Conservation (phyloP, 2,113 vertebrate species). For the Cheirogaleus medius region DNA sequence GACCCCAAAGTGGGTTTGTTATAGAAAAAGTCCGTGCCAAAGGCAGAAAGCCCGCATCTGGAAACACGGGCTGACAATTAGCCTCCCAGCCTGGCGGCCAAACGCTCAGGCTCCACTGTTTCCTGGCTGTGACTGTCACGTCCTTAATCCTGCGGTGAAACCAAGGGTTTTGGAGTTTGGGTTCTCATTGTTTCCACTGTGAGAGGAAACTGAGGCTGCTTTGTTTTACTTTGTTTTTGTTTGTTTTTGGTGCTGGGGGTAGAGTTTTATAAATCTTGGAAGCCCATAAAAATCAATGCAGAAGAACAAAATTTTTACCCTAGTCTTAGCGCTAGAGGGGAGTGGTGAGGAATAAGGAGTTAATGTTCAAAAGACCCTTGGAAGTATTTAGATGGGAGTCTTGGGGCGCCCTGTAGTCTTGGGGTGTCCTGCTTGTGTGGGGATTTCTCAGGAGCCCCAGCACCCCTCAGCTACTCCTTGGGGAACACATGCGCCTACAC, state of each 20-base stretch:
- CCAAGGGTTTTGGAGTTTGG: not conserved
- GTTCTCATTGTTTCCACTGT: not conserved
- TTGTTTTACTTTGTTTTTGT: not conserved
- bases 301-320: slow-evolving; percentile 2
- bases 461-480: not conserved
- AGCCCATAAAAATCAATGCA: not conserved
- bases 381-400: not conserved
- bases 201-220: not conserved
- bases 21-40: slow-evolving; percentile 57
- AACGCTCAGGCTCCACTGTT: not conserved
- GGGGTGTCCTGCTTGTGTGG: not conserved
- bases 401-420: not conserved
- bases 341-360: not conserved
- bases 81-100: slow-evolving; percentile 11
- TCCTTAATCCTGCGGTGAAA: not conserved
- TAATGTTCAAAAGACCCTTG: not conserved
- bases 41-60: slow-evolving; percentile 64
- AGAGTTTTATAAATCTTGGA: slow-evolving; percentile 27
- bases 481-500: not conserved
- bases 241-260: not conserved
- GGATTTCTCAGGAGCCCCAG: not conserved
- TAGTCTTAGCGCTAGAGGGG: not conserved
- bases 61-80: slow-evolving; percentile 43
- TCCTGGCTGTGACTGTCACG: slow-evolving; percentile 17
- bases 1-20: slow-evolving; percentile 66